Evolutionary conservation across 2,113 vertebrate species (phyloP), one percentile per base, ranked within the genome.

Genomic region (Phalacrocorax pelagicus): DNA sequence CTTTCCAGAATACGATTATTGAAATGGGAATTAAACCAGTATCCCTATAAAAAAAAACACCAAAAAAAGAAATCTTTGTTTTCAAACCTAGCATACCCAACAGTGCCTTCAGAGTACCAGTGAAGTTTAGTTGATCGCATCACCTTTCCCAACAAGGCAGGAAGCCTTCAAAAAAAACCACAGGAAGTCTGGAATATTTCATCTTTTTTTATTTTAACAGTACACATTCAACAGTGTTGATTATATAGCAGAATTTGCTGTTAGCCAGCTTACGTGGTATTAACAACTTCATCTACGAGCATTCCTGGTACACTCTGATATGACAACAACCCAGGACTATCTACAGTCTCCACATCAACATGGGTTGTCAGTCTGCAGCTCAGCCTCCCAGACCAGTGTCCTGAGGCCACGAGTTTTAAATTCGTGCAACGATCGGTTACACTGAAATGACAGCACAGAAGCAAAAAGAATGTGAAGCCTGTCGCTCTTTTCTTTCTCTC

Each of bases 191-290:
- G 16, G 82, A 54, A 65, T 59, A 63, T 32, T 36, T 65, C 32
- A 34, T 78, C 74, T 84, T 18, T 46, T 44, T 44, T 44, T 44
- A 46, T 46, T 90, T 65, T 30, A 74, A 59, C 21, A 71, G 57
- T n/a, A 79, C 1, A 0, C 27, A 62, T 49, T 85, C 2, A 1
- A 44, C 51, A 65, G 7, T 15, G 32, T 15, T 57, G 40, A 32
- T 77, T 81, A 38, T 38, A 38, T 38, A 38, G 38, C 38, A 38
- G 38, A 72, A 57, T 27, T 61, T 61, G 34, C 52, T 72, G 29
- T 16, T 74, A 6, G 3, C 42, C 40, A 20, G 44, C 40, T 85
- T 23, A 22, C 11, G 12, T 0, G 0, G 19, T 6, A 42, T 27
- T 61, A 55, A 36, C 44, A 55, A 36, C 44, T 80, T 61, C 20